These are phyloP conservation scores for Encarsia formosa DNA, from an alignment of 2,888 invertebrate genomes.

Conservation along the genomic window DNA sequence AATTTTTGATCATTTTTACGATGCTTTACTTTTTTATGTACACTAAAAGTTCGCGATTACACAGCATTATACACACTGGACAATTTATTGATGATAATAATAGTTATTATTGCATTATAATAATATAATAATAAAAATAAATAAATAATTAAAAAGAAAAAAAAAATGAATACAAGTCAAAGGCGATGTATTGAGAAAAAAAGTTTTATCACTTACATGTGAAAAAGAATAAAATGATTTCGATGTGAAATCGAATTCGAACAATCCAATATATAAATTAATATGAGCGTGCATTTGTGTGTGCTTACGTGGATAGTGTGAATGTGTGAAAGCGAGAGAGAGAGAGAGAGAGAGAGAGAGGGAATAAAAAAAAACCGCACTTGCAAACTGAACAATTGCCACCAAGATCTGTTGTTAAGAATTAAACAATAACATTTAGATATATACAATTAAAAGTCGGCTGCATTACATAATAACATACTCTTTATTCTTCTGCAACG, in stretches of 20 bases:
- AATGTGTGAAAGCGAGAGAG: conserved; percentile 5
- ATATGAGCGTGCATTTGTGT: conserved; percentile 12
- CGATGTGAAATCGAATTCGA: conserved; percentile 20
- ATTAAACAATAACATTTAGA: conserved; percentile 27
- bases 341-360: conserved; percentile 6
- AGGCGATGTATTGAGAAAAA: conserved; percentile 31
- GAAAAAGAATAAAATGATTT: conserved; percentile 13
- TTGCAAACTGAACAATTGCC: conserved; percentile 22
- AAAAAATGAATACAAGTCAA: conserved; percentile 31
- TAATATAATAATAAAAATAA: conserved; percentile 29
- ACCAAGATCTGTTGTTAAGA: conserved; percentile 42
- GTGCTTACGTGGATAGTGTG: conserved; percentile 12
- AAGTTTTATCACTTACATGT: conserved; percentile 21
- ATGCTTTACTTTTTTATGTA: conserved; percentile 40
- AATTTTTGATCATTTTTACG: conserved; percentile 37
- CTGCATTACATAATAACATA: conserved; percentile 26
- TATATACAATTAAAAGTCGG: conserved; percentile 27
- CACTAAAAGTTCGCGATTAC: conserved; percentile 36
- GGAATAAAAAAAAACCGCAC: conserved; percentile 10
- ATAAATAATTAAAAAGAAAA: conserved; percentile 10
- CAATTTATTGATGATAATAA: conserved; percentile 35
- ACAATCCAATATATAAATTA: conserved; percentile 21
- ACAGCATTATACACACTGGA: conserved; percentile 38
- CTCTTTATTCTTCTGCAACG: conserved; percentile 28
- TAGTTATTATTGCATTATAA: conserved; percentile 35